Evolutionary conservation across 2,888 invertebrate genomes (phyloP), one percentile per base, ranked within the genome.

Genomic region (Dascillus cervinus): DNA sequence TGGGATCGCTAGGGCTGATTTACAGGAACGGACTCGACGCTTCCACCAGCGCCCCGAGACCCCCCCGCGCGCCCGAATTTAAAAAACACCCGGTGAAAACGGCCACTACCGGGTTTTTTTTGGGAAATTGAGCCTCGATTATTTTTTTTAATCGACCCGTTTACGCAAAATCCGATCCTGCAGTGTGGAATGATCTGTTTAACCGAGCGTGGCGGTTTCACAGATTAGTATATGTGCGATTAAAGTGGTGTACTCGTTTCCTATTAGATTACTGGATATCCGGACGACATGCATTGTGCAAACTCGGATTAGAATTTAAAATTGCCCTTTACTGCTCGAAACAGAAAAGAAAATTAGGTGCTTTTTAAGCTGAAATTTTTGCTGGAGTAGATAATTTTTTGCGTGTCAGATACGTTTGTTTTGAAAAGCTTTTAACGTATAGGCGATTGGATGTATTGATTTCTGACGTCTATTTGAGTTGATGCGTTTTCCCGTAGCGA

Each of bases 381-480:
- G n/a, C n/a, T n/a, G n/a, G n/a, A n/a, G n/a, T n/a, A n/a, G n/a
- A n/a, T n/a, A n/a, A n/a, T n/a, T n/a, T n/a, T n/a, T n/a, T n/a
- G n/a, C n/a, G n/a, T 17, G 17, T 17, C 17, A 17, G 17, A 17
- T 17, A 6, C 17, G 17, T 17, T 34, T 39, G 44, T 47, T 50
- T 50, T 46, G 44, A 41, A 44, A 50, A 43, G 47, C 46, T 47
- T 49, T 51, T 48, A 49, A 49, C 46, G 44, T 44, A 44, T 47
- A 43, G 43, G 44, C 47, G 39, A 48, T 52, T 46, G 50, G 43
- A 49, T 48, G 48, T 53, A 53, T 53, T 51, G 52, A 53, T 53
- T 53, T 49, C 50, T 49, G 50, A 50, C 49, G 47, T 49, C 44
- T 50, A 51, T 52, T 50, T 47, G 49, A 51, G 47, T 42, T 47